Conservation (phyloP, 2,888 invertebrate genomes). For the Thera britannica region DNA sequence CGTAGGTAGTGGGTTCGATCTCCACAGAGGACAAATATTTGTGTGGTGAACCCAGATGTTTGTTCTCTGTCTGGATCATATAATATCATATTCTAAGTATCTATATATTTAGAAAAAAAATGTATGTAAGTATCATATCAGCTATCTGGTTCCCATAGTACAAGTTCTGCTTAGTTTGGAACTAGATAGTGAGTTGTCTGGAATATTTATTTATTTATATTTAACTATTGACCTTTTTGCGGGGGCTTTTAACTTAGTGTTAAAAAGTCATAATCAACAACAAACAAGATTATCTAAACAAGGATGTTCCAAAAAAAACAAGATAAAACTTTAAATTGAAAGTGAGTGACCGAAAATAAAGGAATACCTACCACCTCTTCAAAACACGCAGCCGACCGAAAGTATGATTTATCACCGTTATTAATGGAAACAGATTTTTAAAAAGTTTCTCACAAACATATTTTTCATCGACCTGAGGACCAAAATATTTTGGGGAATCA, state of each 20-base stretch:
- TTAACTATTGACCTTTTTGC: no score
- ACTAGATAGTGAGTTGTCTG: no score
- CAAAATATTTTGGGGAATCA: constrained; percentile 31
- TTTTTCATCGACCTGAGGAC: constrained; percentile 10
- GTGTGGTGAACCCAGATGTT: no score
- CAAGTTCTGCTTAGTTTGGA: no score
- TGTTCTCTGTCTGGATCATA: no score
- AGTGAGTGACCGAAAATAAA: constrained; percentile 44
- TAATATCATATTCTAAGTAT: no score
- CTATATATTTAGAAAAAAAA: no score
- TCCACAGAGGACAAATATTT: no score
- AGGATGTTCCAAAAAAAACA: constrained; percentile 1
- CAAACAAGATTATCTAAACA: constrained; percentile 4
- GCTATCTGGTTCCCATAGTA: no score
- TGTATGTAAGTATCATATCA: no score
- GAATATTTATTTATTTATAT: no score
- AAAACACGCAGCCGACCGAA: constrained; percentile 40
- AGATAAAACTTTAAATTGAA: constrained; percentile 37
- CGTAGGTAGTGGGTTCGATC: no score
- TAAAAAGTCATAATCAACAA: neutral
- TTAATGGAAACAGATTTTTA: constrained; percentile 48
- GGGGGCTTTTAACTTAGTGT: neutral
- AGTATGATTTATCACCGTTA: constrained; percentile 54
- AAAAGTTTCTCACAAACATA: constrained; percentile 33
- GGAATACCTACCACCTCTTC: constrained; percentile 15